Conservation (phyloP, 1,140 invertebrate genomes). For the Monochamus saltuarius region DNA sequence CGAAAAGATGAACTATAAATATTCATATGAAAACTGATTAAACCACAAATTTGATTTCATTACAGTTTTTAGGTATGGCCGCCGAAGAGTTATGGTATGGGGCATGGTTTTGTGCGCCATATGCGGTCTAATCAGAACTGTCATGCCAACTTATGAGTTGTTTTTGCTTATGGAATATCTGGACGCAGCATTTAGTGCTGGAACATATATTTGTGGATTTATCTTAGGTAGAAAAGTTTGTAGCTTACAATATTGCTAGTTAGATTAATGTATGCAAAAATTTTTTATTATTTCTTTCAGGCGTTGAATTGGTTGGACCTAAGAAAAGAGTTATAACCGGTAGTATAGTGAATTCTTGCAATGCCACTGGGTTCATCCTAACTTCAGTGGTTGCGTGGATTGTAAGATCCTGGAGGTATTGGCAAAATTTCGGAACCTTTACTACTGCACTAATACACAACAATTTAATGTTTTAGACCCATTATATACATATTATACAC, state of each 20-base stretch:
- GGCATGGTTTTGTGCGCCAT: conserved; percentile 59
- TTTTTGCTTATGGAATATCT: conserved; percentile 66
- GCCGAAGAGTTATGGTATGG: conserved; percentile 61
- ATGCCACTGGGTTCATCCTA: conserved; percentile 70
- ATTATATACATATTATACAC: too few species aligned
- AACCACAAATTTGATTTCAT: too few species aligned
- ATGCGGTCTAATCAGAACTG: conserved; percentile 64
- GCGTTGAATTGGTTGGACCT: conserved; percentile 63
- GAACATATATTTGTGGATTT: conserved; percentile 61
- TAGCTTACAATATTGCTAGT: too few species aligned
- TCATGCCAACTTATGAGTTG: conserved; percentile 63
- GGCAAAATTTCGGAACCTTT: conserved; percentile 56
- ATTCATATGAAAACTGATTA: too few species aligned
- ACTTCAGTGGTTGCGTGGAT: conserved; percentile 70
- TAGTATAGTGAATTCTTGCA: conserved; percentile 66
- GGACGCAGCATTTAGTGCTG: conserved; percentile 62
- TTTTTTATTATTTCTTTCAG: conserved; percentile 16
- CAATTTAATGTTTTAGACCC: too few species aligned
- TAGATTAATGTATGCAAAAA: too few species aligned
- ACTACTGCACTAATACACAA: too few species aligned
- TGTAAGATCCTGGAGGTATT: conserved; percentile 65
- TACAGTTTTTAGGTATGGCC: conserved; percentile 58
- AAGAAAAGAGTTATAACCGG: conserved; percentile 70
- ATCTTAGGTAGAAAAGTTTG: conserved; percentile 21
- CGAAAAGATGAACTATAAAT: too few species aligned